Base-by-base conservation (phyloP, 2,113 vertebrate genomes). In the Chamaetylas fuelleborni region DNA sequence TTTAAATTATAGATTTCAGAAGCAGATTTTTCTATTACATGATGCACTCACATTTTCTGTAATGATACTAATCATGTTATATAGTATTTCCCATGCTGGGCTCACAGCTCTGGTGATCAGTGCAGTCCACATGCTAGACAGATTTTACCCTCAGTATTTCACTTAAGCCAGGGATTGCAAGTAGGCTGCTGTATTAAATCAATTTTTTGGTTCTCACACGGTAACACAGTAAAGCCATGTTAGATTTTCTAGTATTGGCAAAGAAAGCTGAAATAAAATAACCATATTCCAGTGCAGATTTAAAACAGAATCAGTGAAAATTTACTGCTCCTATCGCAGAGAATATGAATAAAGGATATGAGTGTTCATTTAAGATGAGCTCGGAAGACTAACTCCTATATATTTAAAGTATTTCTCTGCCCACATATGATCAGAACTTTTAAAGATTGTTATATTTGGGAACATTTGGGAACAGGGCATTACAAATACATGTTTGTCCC, bases 211-310 rank as follows among this genome's bases (percentile, higher is more conserved):
- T 87, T 94, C 81, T 95, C 81, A 43, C 33, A n/a, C 1, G 5
- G 66, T 64, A 81, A 86, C 48, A 54, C 45, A 72, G 65, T 80
- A 81, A 92, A 92, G 61, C 61, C 31, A 45, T 85, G 65, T 87
- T 93, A 82, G 38, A 47, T 80, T 93, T 96, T 92, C 73, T 66
- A 87, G 81, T 22, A 65, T 8, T 96, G 84, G 78, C 73, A 89
- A 91, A 89, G 96, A 89, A 79, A 79, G 45, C 12, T 89, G 93
- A 91, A 95, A 92, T 84, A 72, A 91, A 92, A 92, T 50, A 89
- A 36, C 73, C 47, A 50, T 89, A 81, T 76, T 80, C 65, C 69
- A 57, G 13, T 7, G 23, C 40, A 87, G 54, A 95, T 85, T 89
- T 89, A 76, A 76, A 92, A 64, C 24, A 65, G 40, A 61, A 61